Evolutionary conservation across 2,888 invertebrate genomes (phyloP).

Genomic region (Macropis europaea): DNA sequence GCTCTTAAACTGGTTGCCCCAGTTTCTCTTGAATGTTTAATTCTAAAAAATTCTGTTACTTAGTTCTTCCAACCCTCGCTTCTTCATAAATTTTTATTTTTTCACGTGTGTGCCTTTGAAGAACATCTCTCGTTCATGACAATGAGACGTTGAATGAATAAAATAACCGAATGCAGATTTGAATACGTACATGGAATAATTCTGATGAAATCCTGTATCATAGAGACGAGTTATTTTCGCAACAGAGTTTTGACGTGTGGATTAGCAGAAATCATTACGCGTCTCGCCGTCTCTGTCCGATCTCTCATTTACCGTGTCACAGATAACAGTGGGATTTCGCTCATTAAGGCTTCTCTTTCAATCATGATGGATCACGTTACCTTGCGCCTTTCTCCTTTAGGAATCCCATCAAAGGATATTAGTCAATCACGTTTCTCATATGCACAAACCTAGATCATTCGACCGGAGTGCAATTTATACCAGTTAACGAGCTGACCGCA

Average conservation of each 20-base stretch:
- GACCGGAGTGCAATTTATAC: slow-evolving; percentile 43
- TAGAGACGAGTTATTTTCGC: no score
- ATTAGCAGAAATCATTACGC: no score
- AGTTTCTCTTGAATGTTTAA: slow-evolving; percentile 56
- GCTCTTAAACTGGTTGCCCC: slow-evolving; percentile 52
- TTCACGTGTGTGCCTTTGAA: not conserved
- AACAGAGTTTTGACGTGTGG: no score
- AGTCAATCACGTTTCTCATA: slow-evolving; percentile 42
- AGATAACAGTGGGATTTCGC: not conserved
- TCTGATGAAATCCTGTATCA: no score
- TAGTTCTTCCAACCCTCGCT: slow-evolving; percentile 1
- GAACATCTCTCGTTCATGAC: not conserved
- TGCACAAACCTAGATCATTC: slow-evolving; percentile 41
- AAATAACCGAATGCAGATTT: no score
- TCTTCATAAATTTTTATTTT: slow-evolving; percentile 34
- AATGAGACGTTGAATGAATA: no score
- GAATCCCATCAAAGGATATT: slow-evolving; percentile 54
- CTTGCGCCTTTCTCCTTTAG: slow-evolving; percentile 16
- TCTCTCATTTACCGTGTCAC: not conserved
- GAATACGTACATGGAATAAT: no score
- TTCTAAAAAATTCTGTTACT: slow-evolving; percentile 43
- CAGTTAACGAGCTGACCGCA: slow-evolving; percentile 65
- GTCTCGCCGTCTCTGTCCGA: no score
- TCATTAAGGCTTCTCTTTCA: slow-evolving; percentile 4
- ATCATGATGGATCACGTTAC: not conserved